Conservation (phyloP, 2,888 invertebrate species). For the Ctenicera cuprea region DNA sequence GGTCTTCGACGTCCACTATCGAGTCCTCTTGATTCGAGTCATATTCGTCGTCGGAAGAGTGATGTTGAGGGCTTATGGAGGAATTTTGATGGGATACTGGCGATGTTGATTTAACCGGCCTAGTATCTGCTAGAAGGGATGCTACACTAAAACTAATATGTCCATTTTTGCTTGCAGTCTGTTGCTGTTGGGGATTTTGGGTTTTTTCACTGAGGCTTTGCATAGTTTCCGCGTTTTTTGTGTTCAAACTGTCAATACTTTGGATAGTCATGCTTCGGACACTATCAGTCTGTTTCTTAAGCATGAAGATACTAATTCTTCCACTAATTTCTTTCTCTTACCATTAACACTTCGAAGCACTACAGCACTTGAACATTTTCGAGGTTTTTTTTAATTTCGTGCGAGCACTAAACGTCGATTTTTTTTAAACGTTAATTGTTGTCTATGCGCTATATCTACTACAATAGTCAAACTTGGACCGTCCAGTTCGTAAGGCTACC, state of each 20-base stretch:
- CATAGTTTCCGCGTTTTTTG: slow-evolving; percentile 69
- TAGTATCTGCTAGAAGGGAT: slow-evolving; percentile 89
- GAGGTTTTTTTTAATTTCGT: slow-evolving; percentile 14
- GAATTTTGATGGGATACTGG: slow-evolving; percentile 73
- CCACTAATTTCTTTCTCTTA: slow-evolving; percentile 23
- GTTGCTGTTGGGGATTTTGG: slow-evolving; percentile 57
- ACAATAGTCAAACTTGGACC: slow-evolving; percentile 30
- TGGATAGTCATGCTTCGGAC: slow-evolving; percentile 82
- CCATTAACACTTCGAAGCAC: slow-evolving; percentile 34
- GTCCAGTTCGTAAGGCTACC: slow-evolving; percentile 54
- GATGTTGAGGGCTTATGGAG: slow-evolving; percentile 63
- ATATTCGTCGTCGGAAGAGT: slow-evolving; percentile 79
- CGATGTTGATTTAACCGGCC: slow-evolving; percentile 74
- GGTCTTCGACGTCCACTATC: slow-evolving; percentile 87
- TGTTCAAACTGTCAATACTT: slow-evolving; percentile 71
- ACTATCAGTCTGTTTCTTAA: slow-evolving; percentile 76
- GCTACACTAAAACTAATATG: slow-evolving; percentile 92
- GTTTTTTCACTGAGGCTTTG: slow-evolving; percentile 58
- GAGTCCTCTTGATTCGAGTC: slow-evolving; percentile 84
- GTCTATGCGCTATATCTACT: slow-evolving; percentile 4
- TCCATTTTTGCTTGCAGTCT: slow-evolving; percentile 75
- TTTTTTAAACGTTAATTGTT: neutral
- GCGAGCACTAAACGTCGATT: slow-evolving; percentile 12
- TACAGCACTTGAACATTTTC: slow-evolving; percentile 45
- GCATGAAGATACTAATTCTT: slow-evolving; percentile 74